phyloP scores from a whole-genome alignment of 2,113 vertebrate genomes.

The Cisticola juncidis region DNA sequence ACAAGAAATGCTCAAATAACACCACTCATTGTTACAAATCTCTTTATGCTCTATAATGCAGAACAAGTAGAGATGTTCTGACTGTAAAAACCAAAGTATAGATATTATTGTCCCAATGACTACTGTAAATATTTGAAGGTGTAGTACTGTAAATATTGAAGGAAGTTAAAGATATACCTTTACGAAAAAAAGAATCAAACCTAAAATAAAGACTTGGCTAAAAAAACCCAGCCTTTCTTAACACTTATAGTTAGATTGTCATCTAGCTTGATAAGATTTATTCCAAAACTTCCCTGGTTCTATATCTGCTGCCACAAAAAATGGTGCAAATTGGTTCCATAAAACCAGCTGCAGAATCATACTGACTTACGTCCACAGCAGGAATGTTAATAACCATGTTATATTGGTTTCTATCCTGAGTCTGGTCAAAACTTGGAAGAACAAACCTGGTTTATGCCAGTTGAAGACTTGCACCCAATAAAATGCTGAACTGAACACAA shows the following conservation, averaged over 20 bases:
- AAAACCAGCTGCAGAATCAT: not conserved
- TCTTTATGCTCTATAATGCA: conserved; percentile 27
- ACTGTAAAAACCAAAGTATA: conserved; percentile 1
- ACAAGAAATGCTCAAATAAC: conserved; percentile 41
- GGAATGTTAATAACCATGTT: not conserved
- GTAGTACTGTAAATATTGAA: not conserved
- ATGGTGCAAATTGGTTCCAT: not conserved
- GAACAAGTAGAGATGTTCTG: conserved; percentile 17
- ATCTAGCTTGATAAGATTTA: not conserved
- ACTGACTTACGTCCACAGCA: not conserved
- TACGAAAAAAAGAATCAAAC: not conserved
- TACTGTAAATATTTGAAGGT: not conserved
- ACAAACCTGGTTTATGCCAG: not conserved
- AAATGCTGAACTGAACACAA: not conserved
- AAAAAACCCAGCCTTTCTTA: not conserved
- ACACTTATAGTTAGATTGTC: not conserved
- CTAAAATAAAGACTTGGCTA: not conserved
- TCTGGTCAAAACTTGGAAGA: not conserved
- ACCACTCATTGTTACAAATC: conserved; percentile 17
- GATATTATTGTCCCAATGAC: not conserved
- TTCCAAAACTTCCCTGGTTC: not conserved
- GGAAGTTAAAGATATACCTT: not conserved
- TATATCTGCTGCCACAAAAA: not conserved
- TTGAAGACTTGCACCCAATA: not conserved
- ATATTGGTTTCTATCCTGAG: not conserved